Evolutionary conservation across 2,113 vertebrate species (phyloP).

Genomic region (Alectura lathami): DNA sequence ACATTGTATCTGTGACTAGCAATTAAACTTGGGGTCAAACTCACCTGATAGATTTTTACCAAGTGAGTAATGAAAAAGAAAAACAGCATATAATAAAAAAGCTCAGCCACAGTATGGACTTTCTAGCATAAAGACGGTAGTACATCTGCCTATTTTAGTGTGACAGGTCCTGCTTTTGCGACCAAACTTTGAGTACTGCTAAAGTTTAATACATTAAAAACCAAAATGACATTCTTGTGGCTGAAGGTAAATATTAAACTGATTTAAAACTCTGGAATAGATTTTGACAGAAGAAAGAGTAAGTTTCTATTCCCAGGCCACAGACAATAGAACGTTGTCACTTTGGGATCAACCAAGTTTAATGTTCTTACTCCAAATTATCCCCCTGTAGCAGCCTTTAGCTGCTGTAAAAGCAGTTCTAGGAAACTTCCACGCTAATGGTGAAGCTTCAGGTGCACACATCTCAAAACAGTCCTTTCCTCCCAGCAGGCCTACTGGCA

Average conservation of each 20-base stretch:
- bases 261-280: not conserved
- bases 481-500: not conserved
- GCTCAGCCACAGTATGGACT: accelerated
- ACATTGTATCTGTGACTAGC: not conserved
- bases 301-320: not conserved
- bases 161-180: not conserved
- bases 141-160: not conserved
- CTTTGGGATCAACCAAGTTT: not conserved
- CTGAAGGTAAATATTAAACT: not conserved
- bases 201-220: not conserved
- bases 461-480: not conserved
- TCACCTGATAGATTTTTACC: not conserved
- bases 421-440: not conserved
- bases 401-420: not conserved
- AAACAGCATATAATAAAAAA: not conserved
- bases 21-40: not conserved
- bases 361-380: not conserved
- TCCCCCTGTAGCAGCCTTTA: accelerated
- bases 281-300: not conserved
- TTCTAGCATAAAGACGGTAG: not conserved
- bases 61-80: not conserved
- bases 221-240: not conserved
- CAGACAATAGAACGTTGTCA: accelerated
- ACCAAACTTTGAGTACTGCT: not conserved
- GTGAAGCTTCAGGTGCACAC: not conserved